phyloP scores from a whole-genome alignment of 2,888 invertebrate species.

The Epinotia brunnichana region DNA sequence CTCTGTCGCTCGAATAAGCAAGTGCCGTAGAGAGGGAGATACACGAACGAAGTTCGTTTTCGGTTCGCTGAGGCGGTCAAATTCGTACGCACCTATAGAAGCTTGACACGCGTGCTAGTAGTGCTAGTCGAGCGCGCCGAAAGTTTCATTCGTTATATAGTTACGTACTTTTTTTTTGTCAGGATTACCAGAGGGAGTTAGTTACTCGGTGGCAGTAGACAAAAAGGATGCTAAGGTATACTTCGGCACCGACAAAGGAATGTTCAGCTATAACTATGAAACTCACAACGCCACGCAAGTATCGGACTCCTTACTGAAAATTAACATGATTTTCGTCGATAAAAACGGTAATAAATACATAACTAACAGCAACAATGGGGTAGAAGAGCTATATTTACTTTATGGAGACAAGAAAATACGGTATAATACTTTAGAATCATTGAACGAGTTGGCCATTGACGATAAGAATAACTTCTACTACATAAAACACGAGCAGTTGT shows the following conservation, averaged over 20 bases:
- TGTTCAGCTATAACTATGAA: constrained; percentile 67
- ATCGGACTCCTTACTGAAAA: constrained; percentile 57
- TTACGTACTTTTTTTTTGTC: not conserved
- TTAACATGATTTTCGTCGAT: constrained; percentile 70
- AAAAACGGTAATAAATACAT: constrained; percentile 72
- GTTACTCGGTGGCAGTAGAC: constrained; percentile 73
- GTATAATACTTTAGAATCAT: constrained; percentile 61
- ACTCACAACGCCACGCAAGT: constrained; percentile 58
- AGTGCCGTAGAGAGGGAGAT: too few relatives aligned
- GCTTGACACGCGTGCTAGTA: too few relatives aligned
- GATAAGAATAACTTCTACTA: constrained; percentile 72
- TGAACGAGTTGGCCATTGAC: constrained; percentile 70
- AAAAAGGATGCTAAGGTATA: constrained; percentile 64
- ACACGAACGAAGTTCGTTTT: too few relatives aligned
- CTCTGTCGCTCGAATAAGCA: too few relatives aligned
- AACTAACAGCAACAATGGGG: constrained; percentile 65
- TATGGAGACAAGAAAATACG: constrained; percentile 65
- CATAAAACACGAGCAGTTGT: constrained; percentile 65
- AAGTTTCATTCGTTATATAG: too few relatives aligned
- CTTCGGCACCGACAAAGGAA: constrained; percentile 71
- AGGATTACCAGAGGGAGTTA: constrained; percentile 69
- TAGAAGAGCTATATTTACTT: constrained; percentile 67
- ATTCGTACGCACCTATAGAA: too few relatives aligned
- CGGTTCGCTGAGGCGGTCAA: too few relatives aligned
- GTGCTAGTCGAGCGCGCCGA: too few relatives aligned